Evolutionary conservation across 2,888 invertebrate species (phyloP).

Genomic region (Acanthopleura granulata): DNA sequence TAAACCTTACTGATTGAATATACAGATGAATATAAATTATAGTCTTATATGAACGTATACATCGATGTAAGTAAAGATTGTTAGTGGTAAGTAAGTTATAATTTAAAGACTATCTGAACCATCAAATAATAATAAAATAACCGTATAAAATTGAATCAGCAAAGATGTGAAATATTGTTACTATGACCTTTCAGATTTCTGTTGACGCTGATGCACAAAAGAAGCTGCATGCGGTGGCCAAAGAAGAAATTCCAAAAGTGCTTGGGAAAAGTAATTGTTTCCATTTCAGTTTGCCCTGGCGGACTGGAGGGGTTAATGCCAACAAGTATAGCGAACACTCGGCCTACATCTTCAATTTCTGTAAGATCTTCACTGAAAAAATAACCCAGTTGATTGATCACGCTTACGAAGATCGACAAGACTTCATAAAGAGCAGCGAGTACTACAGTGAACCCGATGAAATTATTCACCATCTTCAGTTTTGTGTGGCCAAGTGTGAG

Average conservation of each 20-base stretch:
- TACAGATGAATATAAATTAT: too few species aligned
- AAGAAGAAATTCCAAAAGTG: not conserved
- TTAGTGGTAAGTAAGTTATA: too few species aligned
- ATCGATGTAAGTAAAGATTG: too few species aligned
- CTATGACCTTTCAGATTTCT: conserved; percentile 21
- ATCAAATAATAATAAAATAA: too few species aligned
- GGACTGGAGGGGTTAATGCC: conserved; percentile 48
- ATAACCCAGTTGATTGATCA: conserved; percentile 41
- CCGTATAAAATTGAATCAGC: too few species aligned
- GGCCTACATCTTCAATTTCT: conserved; percentile 34
- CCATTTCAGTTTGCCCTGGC: conserved; percentile 39
- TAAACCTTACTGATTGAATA: too few species aligned
- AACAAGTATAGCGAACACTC: conserved; percentile 38
- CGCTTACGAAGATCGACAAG: conserved; percentile 35
- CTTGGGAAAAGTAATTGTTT: conserved; percentile 25
- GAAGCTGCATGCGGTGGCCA: conserved; percentile 28
- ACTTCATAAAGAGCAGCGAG: conserved; percentile 40
- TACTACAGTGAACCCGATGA: conserved; percentile 57
- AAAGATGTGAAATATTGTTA: too few species aligned
- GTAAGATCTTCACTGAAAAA: conserved; percentile 44
- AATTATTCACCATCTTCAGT: conserved; percentile 59
- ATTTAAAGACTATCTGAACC: too few species aligned
- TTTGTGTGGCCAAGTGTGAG: conserved; percentile 55
- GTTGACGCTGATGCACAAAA: conserved; percentile 38
- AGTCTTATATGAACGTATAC: too few species aligned